phyloP scores from a whole-genome alignment of 2,113 vertebrate genomes.

The Bombycilla garrulus region DNA sequence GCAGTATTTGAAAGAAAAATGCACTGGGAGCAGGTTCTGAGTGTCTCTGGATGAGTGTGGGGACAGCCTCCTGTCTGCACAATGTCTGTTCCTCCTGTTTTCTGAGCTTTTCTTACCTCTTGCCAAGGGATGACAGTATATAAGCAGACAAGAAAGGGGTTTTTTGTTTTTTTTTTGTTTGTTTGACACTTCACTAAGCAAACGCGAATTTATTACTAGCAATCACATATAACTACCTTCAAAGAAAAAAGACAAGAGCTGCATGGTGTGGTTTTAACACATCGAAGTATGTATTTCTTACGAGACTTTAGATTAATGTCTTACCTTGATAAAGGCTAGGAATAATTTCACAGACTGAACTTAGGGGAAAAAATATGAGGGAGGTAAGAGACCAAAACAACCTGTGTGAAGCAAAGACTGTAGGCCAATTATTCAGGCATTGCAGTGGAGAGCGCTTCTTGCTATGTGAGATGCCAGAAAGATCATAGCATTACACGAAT shows the following conservation, averaged over 20 bases:
- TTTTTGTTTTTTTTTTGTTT: neutral
- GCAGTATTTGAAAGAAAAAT: neutral
- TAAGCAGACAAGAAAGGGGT: neutral
- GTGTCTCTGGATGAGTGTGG: neutral
- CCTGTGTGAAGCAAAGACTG: neutral
- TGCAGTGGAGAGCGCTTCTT: neutral
- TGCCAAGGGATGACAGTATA: neutral
- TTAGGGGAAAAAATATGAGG: fast-evolving
- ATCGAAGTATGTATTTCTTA: neutral
- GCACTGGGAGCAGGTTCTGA: neutral
- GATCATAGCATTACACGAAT: neutral
- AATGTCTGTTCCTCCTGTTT: fast-evolving
- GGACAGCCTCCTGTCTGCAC: neutral
- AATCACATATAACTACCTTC: neutral
- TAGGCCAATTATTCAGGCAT: neutral
- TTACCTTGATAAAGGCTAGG: neutral
- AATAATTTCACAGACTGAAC: neutral
- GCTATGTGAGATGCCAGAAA: neutral
- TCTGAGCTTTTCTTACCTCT: neutral
- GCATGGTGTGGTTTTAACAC: neutral
- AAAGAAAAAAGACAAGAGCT: neutral
- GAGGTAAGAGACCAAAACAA: neutral
- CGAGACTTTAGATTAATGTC: neutral
- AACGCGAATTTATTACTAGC: neutral
- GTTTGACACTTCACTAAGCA: neutral